Base-by-base conservation (phyloP, 2,113 vertebrate genomes). In the Rhinogobius similis region DNA sequence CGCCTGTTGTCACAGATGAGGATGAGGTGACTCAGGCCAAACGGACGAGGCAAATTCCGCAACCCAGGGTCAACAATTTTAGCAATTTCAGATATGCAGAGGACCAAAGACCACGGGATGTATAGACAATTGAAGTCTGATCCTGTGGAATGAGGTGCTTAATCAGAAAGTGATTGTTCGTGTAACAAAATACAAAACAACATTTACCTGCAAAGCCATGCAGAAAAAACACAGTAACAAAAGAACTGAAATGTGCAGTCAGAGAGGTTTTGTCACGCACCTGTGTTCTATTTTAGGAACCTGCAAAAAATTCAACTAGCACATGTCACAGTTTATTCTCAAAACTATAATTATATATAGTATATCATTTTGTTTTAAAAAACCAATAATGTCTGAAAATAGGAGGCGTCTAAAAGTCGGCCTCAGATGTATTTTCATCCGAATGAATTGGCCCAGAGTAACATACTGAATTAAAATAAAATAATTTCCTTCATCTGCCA, bases 41-140 rank as follows among this genome's bases (percentile, higher is more conserved):
- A 82, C 75, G 79, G 82, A 78, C 55, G 69, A 76, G 71, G 78
- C 81, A 83, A 86, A 93, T 93, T 90, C 85, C 72, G 58, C 56
- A 50, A 58, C 53, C 26, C 80, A 64, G 82, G 86, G 90, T 89
- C 86, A 92, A 91, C 74, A 72, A 93, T 92, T 85, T 84, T 68
- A 92, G 87, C 77, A 83, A 94, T 92, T 90, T 86, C 83, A 92
- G 87, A 88, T 84, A 93, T 90, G 91, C 88, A 23, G 77, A 75
- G 79, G 65, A 71, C 44, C 62, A 68, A 89, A 88, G 91, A 86
- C 82, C 62, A 80, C 1, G 38, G 89, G 90, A 91, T 92, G 73
- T 39, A 80, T 14, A 63, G 83, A 93, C 91, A 93, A 93, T 92
- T 55, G 80, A 69, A 64, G 66, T 65, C 26, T 87, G 85, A 92